Evolutionary conservation across 1,140 invertebrate genomes (phyloP), one percentile per base, ranked within the genome.

Genomic region (Melitaea cinxia): DNA sequence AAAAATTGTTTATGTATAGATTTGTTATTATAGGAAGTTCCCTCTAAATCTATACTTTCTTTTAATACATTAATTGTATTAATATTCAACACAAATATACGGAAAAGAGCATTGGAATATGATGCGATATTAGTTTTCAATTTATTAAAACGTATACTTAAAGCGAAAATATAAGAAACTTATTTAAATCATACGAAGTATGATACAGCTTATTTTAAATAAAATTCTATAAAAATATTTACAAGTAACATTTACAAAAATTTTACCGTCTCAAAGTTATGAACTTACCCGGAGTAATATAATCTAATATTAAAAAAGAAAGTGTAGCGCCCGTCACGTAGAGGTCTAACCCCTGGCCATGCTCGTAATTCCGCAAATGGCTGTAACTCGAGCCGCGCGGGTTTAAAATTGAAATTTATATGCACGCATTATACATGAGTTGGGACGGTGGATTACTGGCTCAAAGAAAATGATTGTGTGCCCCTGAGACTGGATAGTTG

Each of bases 361-460:
- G n/a, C n/a, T 55, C 68, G 79, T 88, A 88, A 89, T 89, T 79
- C 83, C 79, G 70, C 86, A 89, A 89, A 89, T 89, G 86, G 85
- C 62, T 78, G 86, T 83, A 89, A 89, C 86, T 75, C 68, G 83
- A 89, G 76, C 77, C 73, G 72, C 67, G 69, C 75, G 69, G 85
- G 78, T 87, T 87, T 87, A 89, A 89, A 89, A 89, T 89, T 89
- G 86, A 87, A 89, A 89, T 89, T 89, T 89, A 89, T 89, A 89
- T 87, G 82, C 80, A 77, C 78, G 82, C 83, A 89, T 89, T 82
- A 87, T 87, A 80, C 73, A 89, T 89, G 84, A 89, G 84, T 72
- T 45, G 67, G 79, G 79, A 78, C 80, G 84, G 72, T 45, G 67
- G 78, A 80, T 83, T 84, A 82, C 76, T 69, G 68, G 72, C 75